Percentiles rank a stretch among this genome's conserved stretches.
phyloP scores from a whole-genome alignment of 2,797 vertebrate genomes.

The Sebastes alutus region DNA sequence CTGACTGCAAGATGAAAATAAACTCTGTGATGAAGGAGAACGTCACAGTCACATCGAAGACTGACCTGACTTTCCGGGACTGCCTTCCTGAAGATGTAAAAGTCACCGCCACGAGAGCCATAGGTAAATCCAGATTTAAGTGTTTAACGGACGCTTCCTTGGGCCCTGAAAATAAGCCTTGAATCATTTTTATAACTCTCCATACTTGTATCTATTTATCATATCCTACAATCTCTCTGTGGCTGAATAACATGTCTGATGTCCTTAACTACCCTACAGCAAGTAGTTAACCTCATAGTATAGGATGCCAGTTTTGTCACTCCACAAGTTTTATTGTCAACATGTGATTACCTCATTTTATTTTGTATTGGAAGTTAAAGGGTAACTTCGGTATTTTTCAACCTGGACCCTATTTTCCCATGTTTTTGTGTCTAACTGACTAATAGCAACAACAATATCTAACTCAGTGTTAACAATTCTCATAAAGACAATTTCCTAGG shows the following conservation, averaged over 20 bases:
- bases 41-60: constrained; percentile 54
- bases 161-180: background rate
- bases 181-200: background rate
- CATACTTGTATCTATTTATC: background rate
- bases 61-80: constrained; percentile 69
- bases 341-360: background rate
- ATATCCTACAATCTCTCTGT: background rate
- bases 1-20: constrained; percentile 73
- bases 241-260: background rate
- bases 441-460: no score
- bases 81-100: constrained; percentile 67
- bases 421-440: no score
- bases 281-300: background rate
- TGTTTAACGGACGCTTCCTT: background rate
- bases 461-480: background rate
- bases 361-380: background rate
- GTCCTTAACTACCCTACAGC: background rate
- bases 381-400: no score
- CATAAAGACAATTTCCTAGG: background rate
- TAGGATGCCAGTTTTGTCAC: background rate
- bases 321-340: background rate
- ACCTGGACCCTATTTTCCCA: no score
- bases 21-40: constrained; percentile 42
- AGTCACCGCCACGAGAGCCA: constrained; percentile 59
- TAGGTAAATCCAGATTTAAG: constrained; percentile 64